phyloP scores from a whole-genome alignment of 2,113 vertebrate genomes.

The Stegostoma tigrinum region DNA sequence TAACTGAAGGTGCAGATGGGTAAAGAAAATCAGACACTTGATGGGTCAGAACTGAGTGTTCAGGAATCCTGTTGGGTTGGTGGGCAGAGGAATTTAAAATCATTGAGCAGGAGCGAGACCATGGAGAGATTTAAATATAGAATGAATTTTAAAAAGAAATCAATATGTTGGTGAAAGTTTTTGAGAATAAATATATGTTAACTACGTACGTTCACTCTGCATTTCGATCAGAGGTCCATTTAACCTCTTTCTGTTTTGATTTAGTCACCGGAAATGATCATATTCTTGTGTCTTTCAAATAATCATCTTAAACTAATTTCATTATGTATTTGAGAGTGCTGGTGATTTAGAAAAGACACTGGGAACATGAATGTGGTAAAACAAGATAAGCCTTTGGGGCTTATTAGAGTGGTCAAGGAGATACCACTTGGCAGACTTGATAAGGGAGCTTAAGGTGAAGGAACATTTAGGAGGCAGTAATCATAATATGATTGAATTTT shows the following conservation, averaged over 20 bases:
- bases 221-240: neutral
- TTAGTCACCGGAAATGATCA: neutral
- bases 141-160: neutral
- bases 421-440: no score
- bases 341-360: no score
- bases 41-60: neutral
- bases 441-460: no score
- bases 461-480: no score
- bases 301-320: neutral
- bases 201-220: neutral
- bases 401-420: no score
- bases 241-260: neutral
- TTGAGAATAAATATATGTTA: neutral
- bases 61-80: neutral
- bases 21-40: neutral
- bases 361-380: no score
- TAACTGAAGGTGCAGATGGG: no score
- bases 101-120: neutral
- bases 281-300: neutral
- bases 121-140: neutral
- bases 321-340: neutral
- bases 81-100: neutral
- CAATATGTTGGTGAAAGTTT: neutral
- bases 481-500: no score
- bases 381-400: no score